Evolutionary conservation across 2,797 vertebrate species (phyloP).

Genomic region (Lutjanus argentimaculatus): DNA sequence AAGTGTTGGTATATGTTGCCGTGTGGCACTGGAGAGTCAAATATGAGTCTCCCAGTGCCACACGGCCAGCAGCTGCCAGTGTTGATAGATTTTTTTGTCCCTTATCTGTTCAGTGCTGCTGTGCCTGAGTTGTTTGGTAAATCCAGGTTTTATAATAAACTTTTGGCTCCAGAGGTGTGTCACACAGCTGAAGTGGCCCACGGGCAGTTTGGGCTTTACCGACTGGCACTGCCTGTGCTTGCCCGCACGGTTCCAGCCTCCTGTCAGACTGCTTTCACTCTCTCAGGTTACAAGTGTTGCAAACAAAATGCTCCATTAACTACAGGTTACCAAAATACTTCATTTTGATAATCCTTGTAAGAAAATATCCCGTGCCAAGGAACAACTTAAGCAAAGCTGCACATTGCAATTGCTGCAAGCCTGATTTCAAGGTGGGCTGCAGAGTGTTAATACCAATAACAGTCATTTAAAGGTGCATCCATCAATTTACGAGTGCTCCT

Average conservation of each 20-base stretch:
- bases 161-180: constrained; percentile 21
- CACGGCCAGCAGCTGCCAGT: neutral
- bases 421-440: constrained; percentile 28
- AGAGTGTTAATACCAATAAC: constrained; percentile 35
- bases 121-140: constrained; percentile 19
- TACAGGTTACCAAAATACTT: neutral
- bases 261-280: constrained; percentile 23
- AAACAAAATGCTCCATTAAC: constrained; percentile 22
- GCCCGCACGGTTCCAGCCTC: constrained; percentile 18
- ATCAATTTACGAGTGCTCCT: constrained; percentile 15
- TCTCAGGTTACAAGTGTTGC: constrained; percentile 39
- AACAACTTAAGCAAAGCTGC: neutral
- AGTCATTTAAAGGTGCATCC: constrained; percentile 49
- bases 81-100: neutral
- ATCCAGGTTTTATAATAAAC: constrained; percentile 19
- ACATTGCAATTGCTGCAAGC: neutral
- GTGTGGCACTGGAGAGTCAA: neutral
- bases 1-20: neutral
- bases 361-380: neutral
- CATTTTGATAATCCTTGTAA: constrained; percentile 5
- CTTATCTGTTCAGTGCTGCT: neutral
- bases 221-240: constrained; percentile 24
- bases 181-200: constrained; percentile 26
- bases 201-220: constrained; percentile 5
- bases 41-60: neutral